Evolutionary conservation across 2,797 vertebrate genomes (phyloP).

Genomic region (Merluccius polli): DNA sequence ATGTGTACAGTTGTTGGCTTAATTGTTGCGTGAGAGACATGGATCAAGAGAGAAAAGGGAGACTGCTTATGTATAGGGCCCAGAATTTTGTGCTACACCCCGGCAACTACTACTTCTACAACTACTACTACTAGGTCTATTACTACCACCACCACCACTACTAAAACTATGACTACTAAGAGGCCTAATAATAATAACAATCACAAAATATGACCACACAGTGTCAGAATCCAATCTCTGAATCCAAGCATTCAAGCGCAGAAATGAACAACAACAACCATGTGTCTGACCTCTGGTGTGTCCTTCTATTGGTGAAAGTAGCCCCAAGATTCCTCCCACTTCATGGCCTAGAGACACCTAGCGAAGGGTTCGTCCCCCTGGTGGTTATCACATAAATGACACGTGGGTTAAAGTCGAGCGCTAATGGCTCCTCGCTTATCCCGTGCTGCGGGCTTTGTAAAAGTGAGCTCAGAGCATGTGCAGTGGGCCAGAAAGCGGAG

Average conservation of each 20-base stretch:
- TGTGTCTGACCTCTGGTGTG: not conserved
- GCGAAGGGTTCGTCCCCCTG: conserved; percentile 47
- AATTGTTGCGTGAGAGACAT: too few relatives aligned
- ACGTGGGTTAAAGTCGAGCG: conserved; percentile 63
- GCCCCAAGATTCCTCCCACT: conserved; percentile 36
- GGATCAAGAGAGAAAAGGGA: too few relatives aligned
- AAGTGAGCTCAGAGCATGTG: conserved; percentile 48
- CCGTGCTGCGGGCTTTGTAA: conserved; percentile 55
- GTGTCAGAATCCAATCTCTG: not conserved
- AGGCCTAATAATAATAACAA: not conserved
- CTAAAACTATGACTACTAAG: not conserved
- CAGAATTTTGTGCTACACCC: too few relatives aligned
- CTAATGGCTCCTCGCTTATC: conserved; percentile 63
- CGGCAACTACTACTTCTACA: not conserved
- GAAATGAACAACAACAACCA: not conserved
- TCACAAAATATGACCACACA: not conserved
- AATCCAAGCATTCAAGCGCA: not conserved
- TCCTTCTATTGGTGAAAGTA: not conserved
- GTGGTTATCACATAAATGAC: conserved; percentile 56
- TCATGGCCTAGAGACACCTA: conserved; percentile 38
- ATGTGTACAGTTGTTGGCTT: too few relatives aligned
- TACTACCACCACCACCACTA: not conserved
- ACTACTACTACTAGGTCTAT: not conserved
- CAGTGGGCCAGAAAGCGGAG: conserved; percentile 47
- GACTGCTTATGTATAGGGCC: too few relatives aligned